Percentiles rank a stretch among this genome's conserved stretches.
phyloP scores from a whole-genome alignment of 1,140 invertebrate species.

The Atta colombica region DNA sequence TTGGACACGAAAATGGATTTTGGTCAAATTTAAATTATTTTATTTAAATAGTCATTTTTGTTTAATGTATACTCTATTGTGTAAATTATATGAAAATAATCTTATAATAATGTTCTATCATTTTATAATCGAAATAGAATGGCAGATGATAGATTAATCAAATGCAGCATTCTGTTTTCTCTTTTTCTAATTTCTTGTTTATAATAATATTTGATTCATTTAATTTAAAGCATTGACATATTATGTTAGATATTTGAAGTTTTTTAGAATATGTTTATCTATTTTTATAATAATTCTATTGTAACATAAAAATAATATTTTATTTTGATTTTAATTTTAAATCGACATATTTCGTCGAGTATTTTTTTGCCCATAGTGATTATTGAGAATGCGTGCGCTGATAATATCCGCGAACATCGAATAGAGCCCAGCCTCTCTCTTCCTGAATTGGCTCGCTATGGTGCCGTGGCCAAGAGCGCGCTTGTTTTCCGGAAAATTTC shows the following conservation, averaged over 20 bases:
- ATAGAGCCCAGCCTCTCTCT: slow-evolving; percentile 80
- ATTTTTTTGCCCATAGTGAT: not conserved
- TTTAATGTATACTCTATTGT: not conserved
- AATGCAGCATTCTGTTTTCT: not conserved
- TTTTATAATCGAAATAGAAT: not conserved
- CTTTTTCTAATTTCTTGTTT: not conserved
- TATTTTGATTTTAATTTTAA: not conserved
- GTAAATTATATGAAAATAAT: not conserved
- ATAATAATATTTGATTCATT: not conserved
- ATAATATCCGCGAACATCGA: slow-evolving; percentile 61
- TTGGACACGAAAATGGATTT: not conserved
- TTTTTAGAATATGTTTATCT: not conserved
- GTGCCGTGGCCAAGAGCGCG: slow-evolving; percentile 61
- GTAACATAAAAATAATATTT: not conserved
- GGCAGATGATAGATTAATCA: not conserved
- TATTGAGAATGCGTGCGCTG: slow-evolving; percentile 5
- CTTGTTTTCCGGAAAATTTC: slow-evolving; percentile 77
- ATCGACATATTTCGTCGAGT: not conserved
- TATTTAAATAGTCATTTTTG: not conserved
- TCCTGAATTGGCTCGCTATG: slow-evolving; percentile 77
- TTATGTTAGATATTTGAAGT: not conserved
- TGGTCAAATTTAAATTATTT: not conserved
- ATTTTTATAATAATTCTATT: not conserved
- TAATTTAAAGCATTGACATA: not conserved
- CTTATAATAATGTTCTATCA: not conserved